phyloP scores from a whole-genome alignment of 2,888 invertebrate genomes.

The Clanis bilineata region DNA sequence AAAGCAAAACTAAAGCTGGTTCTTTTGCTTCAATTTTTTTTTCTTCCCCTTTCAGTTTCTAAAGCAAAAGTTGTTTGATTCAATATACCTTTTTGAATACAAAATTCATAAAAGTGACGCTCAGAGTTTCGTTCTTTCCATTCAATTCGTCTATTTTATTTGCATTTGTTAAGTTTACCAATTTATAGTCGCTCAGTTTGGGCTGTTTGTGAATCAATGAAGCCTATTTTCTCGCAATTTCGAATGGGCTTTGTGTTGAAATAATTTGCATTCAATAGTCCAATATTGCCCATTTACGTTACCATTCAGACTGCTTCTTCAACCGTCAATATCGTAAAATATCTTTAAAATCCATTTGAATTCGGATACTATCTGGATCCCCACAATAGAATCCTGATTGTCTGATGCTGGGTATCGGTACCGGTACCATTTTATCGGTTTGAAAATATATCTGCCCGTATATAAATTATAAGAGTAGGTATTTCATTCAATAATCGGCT shows the following conservation, averaged over 20 bases:
- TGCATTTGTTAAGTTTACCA: background rate
- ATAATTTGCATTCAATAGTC: slow-evolving; percentile 39
- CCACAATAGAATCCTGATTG: slow-evolving; percentile 23
- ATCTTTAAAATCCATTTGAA: background rate
- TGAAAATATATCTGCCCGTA: too few relatives aligned
- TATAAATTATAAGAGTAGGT: too few relatives aligned
- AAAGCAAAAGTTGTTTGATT: too few relatives aligned
- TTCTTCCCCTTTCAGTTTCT: too few relatives aligned
- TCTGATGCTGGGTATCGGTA: background rate
- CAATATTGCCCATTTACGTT: slow-evolving; percentile 32
- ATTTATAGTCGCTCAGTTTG: slow-evolving; percentile 2
- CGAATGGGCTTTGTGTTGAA: slow-evolving; percentile 26
- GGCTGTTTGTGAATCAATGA: slow-evolving; percentile 10
- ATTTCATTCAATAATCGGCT: too few relatives aligned
- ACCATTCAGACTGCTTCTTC: slow-evolving; percentile 39
- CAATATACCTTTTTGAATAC: background rate
- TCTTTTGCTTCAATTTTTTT: background rate
- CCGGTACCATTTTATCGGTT: too few relatives aligned
- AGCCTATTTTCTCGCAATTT: slow-evolving; percentile 14
- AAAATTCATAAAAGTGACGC: background rate
- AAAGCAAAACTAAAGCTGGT: too few relatives aligned
- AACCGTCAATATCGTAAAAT: slow-evolving; percentile 35
- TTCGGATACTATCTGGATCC: slow-evolving; percentile 16
- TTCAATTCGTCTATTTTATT: background rate
- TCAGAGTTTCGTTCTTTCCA: background rate